Evolutionary conservation across 2,113 vertebrate species (phyloP).

Genomic region (Bos taurus): DNA sequence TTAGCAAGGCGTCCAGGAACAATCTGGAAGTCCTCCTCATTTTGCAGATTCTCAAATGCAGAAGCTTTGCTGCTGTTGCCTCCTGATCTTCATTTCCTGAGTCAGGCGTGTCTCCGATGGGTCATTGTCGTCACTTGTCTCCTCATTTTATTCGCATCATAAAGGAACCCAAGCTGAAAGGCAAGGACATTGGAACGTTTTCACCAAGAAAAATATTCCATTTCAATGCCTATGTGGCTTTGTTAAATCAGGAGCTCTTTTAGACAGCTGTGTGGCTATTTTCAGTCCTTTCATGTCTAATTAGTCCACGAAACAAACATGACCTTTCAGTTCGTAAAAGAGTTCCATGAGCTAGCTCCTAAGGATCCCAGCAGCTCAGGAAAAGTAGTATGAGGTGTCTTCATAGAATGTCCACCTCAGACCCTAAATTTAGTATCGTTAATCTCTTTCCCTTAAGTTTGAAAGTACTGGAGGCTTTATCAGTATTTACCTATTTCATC

Average conservation of each 20-base stretch:
- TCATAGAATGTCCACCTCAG: neutral
- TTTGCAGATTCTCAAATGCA: neutral
- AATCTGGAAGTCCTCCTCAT: neutral
- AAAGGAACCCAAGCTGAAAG: neutral
- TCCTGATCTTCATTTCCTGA: neutral
- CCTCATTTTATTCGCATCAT: neutral
- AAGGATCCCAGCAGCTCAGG: neutral
- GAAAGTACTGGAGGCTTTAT: neutral
- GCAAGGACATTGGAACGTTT: neutral
- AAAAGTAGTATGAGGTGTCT: neutral
- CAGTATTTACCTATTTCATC: neutral
- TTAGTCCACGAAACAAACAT: neutral
- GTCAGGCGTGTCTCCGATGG: neutral
- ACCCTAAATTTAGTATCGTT: neutral
- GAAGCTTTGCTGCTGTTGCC: neutral
- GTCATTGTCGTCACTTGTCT: neutral
- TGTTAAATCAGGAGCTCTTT: neutral
- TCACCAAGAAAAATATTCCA: neutral
- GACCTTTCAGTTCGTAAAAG: neutral
- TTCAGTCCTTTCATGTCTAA: neutral
- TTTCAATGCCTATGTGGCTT: neutral
- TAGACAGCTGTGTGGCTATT: neutral
- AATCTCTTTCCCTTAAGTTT: neutral
- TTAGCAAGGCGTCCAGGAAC: neutral
- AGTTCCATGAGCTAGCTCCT: neutral